These are phyloP conservation scores for Drosophila cracens DNA, from an alignment of 2,888 invertebrate genomes.

Conservation along the genomic window DNA sequence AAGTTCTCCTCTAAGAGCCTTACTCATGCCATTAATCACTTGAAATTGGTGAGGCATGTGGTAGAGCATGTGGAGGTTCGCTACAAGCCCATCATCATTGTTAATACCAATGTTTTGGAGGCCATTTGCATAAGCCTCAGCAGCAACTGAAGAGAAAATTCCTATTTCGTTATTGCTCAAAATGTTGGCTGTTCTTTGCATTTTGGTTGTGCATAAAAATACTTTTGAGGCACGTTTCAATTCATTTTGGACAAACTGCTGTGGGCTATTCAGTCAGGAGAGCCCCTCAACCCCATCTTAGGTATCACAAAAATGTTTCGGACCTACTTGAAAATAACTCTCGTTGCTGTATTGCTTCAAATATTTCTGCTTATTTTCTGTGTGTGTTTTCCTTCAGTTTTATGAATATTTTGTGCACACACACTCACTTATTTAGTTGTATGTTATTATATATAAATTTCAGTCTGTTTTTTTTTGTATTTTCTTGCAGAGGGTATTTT, in stretches of 20 bases:
- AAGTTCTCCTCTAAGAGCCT: background rate
- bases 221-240: constrained; percentile 65
- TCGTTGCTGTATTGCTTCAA: constrained; percentile 30
- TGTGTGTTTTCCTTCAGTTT: constrained; percentile 49
- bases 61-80: background rate
- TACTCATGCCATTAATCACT: background rate
- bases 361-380: constrained; percentile 49
- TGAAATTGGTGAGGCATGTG: background rate
- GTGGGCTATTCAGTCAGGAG: background rate
- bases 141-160: background rate
- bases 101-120: constrained; percentile 5
- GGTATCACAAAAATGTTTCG: constrained; percentile 20
- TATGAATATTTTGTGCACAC: constrained; percentile 47
- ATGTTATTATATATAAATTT: constrained; percentile 55
- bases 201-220: constrained; percentile 56
- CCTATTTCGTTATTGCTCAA: constrained; percentile 5
- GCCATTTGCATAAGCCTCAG: constrained; percentile 35
- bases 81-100: background rate
- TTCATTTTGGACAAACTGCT: constrained; percentile 52
- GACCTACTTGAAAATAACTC: constrained; percentile 40
- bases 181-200: constrained; percentile 38
- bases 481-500: background rate
- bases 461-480: constrained; percentile 11
- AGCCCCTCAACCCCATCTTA: background rate
- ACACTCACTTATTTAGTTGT: constrained; percentile 4